phyloP scores from a whole-genome alignment of 2,888 invertebrate genomes.

The Ichneumoninae sp. region DNA sequence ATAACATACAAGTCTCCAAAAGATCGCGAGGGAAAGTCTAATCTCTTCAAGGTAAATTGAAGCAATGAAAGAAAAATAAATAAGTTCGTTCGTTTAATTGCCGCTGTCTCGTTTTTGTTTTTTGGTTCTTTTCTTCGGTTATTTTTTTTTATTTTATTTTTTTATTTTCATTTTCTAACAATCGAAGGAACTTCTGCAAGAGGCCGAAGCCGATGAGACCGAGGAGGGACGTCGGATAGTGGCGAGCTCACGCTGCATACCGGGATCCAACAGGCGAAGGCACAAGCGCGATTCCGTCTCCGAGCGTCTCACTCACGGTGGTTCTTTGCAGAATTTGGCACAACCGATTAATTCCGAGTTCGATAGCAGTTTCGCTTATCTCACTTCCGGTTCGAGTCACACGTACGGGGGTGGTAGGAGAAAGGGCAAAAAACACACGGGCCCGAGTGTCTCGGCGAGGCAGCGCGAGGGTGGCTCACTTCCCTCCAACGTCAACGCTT shows the following conservation, averaged over 20 bases:
- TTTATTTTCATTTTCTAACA: constrained; percentile 7
- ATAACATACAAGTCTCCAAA: constrained; percentile 92
- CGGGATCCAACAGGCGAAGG: constrained; percentile 82
- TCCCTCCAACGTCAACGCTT: constrained; percentile 86
- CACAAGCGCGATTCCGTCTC: constrained; percentile 85
- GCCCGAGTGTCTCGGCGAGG: constrained; percentile 84
- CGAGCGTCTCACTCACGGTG: constrained; percentile 86
- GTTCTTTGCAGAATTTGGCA: constrained; percentile 86
- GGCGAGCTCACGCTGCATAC: constrained; percentile 81
- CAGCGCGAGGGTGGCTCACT: constrained; percentile 89
- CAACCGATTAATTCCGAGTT: constrained; percentile 84
- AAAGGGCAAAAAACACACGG: constrained; percentile 79
- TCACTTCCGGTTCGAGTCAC: constrained; percentile 79
- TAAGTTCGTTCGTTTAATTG: neutral
- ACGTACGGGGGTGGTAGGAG: constrained; percentile 80
- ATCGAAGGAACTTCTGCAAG: constrained; percentile 89
- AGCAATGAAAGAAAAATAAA: constrained; percentile 12
- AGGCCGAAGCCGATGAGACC: constrained; percentile 91
- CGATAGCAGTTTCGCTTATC: constrained; percentile 80
- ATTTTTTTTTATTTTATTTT: neutral
- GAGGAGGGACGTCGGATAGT: constrained; percentile 83
- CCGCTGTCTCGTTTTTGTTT: neutral
- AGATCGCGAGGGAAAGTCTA: constrained; percentile 93
- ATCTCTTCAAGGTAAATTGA: constrained; percentile 89
- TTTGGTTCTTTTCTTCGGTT: neutral